phyloP scores from a whole-genome alignment of 2,888 invertebrate genomes.

The Tetragnatha montana region DNA sequence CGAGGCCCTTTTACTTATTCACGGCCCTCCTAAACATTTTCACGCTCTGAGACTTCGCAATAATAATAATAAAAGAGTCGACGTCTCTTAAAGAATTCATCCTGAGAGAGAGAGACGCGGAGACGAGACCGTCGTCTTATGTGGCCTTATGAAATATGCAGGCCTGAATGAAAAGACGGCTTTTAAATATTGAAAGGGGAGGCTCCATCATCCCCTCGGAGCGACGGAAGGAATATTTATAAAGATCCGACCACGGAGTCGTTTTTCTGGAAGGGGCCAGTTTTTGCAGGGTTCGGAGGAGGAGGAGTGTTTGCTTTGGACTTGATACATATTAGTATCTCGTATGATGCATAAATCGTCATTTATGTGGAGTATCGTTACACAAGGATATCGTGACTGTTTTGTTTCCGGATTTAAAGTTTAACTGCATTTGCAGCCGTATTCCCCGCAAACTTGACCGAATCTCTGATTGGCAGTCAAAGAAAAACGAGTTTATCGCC shows the following conservation, averaged over 20 bases:
- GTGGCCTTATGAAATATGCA: constrained; percentile 14
- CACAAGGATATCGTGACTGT: no score
- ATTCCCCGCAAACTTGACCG: no score
- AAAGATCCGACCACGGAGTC: neutral
- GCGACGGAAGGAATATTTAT: neutral
- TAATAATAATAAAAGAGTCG: neutral
- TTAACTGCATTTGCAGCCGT: no score
- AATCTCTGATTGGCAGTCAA: no score
- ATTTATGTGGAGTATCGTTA: no score
- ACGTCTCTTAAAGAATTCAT: neutral
- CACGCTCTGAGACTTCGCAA: neutral
- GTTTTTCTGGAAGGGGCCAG: neutral
- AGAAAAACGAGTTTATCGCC: no score
- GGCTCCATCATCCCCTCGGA: neutral
- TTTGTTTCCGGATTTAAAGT: no score
- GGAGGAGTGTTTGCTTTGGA: neutral
- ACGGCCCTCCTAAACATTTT: neutral
- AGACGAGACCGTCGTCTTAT: constrained; percentile 3
- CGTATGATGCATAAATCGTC: neutral
- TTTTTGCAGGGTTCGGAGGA: neutral
- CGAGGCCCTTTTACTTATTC: neutral
- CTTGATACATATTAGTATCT: neutral
- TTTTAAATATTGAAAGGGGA: constrained; percentile 11
- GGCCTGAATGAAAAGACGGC: constrained; percentile 12
- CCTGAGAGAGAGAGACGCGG: neutral